Evolutionary conservation across 2,113 vertebrate species (phyloP), one percentile per base, ranked within the genome.

Genomic region (Dipodomys ordii): DNA sequence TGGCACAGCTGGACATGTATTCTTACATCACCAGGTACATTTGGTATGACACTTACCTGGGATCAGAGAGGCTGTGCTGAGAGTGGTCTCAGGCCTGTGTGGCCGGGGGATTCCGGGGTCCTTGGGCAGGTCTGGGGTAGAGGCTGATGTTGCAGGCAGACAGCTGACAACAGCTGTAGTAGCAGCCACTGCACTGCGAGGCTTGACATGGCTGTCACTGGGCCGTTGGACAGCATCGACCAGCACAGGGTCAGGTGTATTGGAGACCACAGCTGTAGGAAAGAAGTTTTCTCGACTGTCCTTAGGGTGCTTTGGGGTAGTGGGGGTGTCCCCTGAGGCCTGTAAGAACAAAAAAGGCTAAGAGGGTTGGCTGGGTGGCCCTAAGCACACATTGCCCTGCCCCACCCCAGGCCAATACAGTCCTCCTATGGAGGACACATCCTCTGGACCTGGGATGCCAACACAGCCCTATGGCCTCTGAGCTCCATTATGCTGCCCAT

Each of bases 201-300:
- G 90, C 96, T 98, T 99, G 97, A 97, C 88, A 57, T 98, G 98
- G 71, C 98, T 92, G 65, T 99, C 99, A 0, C 97, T 98, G 97
- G 98, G 97, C 90, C 94, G 98, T 94, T 97, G 98, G 53, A 98
- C 74, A 93, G 95, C 91, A 2, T 98, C 98, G 22, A 97, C 49
- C 19, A 93, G 92, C 60, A 89, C 65, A 12, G 96, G 87, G 25
- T 98, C 98, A 71, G 98, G 67, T 79, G 97, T 95, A 30, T 84
- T 87, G 1, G 98, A 88, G 19, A 94, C 78, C 46, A 97, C 74
- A 23, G 97, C 98, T 74, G 97, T 91, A 2, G 99, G 98, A 96
- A 99, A 99, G 98, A 99, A 99, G 96, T 98, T 95, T 96, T 99
- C 99, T 73, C 98, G 97, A 96, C 98, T 98, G 86, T 99, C 99